Evolutionary conservation across 1,140 invertebrate species (phyloP), one percentile per base, ranked within the genome.

Genomic region (Neodiprion pinetum): DNA sequence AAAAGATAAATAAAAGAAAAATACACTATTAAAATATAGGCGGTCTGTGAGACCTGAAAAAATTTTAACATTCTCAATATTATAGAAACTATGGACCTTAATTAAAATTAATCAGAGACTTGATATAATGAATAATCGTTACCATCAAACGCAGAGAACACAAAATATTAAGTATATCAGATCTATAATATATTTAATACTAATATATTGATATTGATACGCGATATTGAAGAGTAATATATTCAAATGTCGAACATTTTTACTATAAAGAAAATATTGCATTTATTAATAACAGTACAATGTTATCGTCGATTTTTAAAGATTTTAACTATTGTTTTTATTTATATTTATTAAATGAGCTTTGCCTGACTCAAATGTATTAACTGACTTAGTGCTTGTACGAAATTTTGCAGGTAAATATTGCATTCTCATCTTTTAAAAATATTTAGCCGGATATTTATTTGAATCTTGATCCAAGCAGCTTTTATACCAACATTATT

Each of bases 181-280:
- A 40, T 40, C 28, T 40, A 40, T 77, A 80, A 75, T 78, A 75
- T 79, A 80, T 82, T 78, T 81, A 69, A 82, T 78, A 80, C 77
- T 80, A 80, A 81, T 83, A 81, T 80, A 81, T 81, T 77, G 75
- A 67, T 21, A 67, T 74, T 74, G 53, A 74, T 71, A 66, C 68
- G 5, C 68, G 5, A 71, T 71, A 71, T 40, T 74, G 23, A 40
- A 53, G 17, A 66, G 71, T 71, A 74, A n/a, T 48, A 71, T 69
- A 71, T 74, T 67, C 67, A 48, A 50, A 70, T 48, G 21, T 67
- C 14, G 14, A 73, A 68, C 21, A 47, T 14, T n/a, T 61, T 61
- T 61, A 12, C 53, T 61, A n/a, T 61, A 12, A n/a, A 61, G 53
- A 61, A 61, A 61, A 61, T 11, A 61, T 61, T 61, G 53, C 53